Percentiles rank a stretch among this genome's conserved stretches.
Conservation (phyloP, 2,888 invertebrate genomes). For the Clunio marinus region DNA sequence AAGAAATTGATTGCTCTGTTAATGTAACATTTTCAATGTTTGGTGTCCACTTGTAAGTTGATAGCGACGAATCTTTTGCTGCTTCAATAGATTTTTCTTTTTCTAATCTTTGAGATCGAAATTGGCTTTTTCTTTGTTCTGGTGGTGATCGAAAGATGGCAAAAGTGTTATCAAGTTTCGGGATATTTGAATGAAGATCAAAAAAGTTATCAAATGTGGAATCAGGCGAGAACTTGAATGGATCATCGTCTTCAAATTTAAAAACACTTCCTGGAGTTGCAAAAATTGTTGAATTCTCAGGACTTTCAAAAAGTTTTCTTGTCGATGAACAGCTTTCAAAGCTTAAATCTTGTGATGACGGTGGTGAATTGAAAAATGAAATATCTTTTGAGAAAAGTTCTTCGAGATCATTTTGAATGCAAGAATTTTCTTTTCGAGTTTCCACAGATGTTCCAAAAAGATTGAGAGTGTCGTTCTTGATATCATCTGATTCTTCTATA, state of each 20-base stretch:
- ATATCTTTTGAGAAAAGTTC: not conserved
- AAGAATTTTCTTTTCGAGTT: not conserved
- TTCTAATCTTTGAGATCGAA: not conserved
- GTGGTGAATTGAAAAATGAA: not conserved
- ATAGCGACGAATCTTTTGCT: not conserved
- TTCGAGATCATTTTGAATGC: not conserved
- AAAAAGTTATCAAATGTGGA: not conserved
- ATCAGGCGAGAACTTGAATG: not conserved
- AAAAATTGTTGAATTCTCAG: not conserved
- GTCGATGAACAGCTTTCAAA: not conserved
- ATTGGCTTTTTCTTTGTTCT: not conserved
- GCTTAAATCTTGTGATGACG: not conserved
- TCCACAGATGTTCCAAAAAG: not conserved
- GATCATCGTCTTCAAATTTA: not conserved
- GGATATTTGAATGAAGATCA: not conserved
- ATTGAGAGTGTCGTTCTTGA: not conserved
- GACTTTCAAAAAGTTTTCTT: not conserved
- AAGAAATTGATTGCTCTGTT: not conserved
- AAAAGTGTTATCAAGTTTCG: not conserved
- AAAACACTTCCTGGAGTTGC: not conserved
- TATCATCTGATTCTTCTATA: not conserved
- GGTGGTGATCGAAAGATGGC: not conserved
- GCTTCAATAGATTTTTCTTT: not conserved
- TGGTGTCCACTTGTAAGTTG: not conserved
- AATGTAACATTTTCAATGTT: not conserved